A percentile compares a stretch with the other conserved stretches of the same genome.
These are phyloP conservation scores for Eupithecia vulgata DNA, from an alignment of 2,888 invertebrate genomes.

Conservation along the genomic window DNA sequence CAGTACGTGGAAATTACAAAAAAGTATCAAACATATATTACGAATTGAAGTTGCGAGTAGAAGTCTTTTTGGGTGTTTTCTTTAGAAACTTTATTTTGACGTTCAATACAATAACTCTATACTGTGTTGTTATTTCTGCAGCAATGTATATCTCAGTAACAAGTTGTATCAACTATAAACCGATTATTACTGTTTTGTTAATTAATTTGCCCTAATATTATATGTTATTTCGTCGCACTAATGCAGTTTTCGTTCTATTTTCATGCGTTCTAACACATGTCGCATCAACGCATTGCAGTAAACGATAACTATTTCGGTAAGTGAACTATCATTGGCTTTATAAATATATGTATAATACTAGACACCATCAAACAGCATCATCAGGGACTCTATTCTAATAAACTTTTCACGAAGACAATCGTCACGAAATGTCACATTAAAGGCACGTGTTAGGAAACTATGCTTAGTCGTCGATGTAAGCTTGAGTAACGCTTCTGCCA, in stretches of 20 bases:
- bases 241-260: conserved; percentile 69
- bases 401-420: not conserved
- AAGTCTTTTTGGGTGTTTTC: too few species aligned
- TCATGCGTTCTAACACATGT: conserved; percentile 79
- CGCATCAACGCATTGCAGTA: conserved; percentile 87
- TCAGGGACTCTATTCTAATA: not conserved
- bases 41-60: too few species aligned
- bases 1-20: too few species aligned
- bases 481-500: too few species aligned
- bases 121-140: not conserved
- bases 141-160: not conserved
- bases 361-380: not conserved
- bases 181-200: conserved; percentile 8
- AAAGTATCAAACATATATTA: too few species aligned
- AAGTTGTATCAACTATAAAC: not conserved
- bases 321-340: conserved; percentile 65
- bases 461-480: too few species aligned
- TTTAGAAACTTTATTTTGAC: too few species aligned
- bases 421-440: not conserved
- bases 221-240: conserved; percentile 52
- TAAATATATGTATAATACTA: not conserved
- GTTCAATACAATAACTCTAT: not conserved
- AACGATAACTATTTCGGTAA: conserved; percentile 99
- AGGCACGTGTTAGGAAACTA: too few species aligned
- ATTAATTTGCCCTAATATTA: conserved; percentile 21